Percentiles rank a stretch among this genome's conserved stretches.
phyloP scores from a whole-genome alignment of 2,797 vertebrate genomes.

The Jordanella pulchra region DNA sequence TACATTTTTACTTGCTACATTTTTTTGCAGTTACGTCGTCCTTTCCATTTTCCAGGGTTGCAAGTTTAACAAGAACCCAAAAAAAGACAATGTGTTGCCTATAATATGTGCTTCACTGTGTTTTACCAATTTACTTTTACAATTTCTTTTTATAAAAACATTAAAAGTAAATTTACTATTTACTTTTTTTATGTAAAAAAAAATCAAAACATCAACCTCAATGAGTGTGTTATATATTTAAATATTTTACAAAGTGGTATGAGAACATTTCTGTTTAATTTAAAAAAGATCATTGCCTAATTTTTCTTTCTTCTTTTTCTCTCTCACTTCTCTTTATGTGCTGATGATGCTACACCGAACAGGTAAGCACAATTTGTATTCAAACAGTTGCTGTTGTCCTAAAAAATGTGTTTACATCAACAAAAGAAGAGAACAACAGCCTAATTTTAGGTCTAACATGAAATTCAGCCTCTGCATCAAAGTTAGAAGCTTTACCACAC shows the following conservation, averaged over 20 bases:
- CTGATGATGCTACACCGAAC: conserved; percentile 30
- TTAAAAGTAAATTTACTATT: too few relatives aligned
- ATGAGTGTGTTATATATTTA: background rate
- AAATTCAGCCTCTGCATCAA: conserved; percentile 16
- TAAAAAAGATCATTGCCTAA: conserved; percentile 33
- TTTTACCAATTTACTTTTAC: too few relatives aligned
- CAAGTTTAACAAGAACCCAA: too few relatives aligned
- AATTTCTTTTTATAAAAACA: too few relatives aligned
- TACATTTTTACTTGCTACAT: too few relatives aligned
- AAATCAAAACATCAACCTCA: background rate
- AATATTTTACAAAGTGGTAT: background rate
- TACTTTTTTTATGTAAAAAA: too few relatives aligned
- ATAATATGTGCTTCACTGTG: too few relatives aligned
- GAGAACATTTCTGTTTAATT: background rate
- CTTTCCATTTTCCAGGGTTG: too few relatives aligned
- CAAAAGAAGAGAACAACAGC: background rate
- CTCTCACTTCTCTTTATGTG: conserved; percentile 8
- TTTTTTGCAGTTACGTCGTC: too few relatives aligned
- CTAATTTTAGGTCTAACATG: background rate
- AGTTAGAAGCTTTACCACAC: conserved; percentile 1
- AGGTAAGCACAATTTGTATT: conserved; percentile 60
- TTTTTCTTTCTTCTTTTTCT: conserved; percentile 23
- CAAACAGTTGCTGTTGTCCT: background rate
- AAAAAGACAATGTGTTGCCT: too few relatives aligned
- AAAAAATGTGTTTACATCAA: background rate